Conservation (phyloP, 2,113 vertebrate species). For the Verasper variegatus region DNA sequence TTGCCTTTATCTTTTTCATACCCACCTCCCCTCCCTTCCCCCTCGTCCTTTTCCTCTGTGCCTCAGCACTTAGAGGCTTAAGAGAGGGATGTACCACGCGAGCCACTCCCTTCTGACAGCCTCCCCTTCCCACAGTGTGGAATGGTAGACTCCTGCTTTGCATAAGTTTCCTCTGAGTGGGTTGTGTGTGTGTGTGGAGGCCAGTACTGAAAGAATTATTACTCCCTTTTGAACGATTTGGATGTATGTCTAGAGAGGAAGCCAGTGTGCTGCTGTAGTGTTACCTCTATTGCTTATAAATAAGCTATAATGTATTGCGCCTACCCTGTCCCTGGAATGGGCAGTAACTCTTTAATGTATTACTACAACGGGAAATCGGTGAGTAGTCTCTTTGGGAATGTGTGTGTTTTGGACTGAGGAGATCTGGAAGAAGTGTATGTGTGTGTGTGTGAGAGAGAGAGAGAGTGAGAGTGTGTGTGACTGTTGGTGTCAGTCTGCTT, state of each 20-base stretch:
- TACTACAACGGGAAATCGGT: constrained; percentile 99
- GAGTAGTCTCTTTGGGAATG: constrained; percentile 83
- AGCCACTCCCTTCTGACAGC: constrained; percentile 76
- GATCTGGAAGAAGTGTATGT: constrained; percentile 38
- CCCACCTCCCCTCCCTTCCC: constrained; percentile 64
- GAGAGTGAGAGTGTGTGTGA: background rate
- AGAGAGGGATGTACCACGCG: constrained; percentile 73
- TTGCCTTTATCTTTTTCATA: constrained; percentile 72
- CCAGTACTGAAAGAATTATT: constrained; percentile 88
- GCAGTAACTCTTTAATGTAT: constrained; percentile 97
- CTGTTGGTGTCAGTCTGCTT: constrained; percentile 28
- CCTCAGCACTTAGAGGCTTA: constrained; percentile 84
- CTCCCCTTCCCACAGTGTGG: constrained; percentile 74
- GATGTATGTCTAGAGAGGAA: constrained; percentile 86
- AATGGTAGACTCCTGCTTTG: constrained; percentile 95
- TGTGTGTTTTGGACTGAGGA: constrained; percentile 50
- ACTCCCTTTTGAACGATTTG: constrained; percentile 85
- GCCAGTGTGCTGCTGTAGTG: constrained; percentile 73
- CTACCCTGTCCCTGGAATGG: constrained; percentile 96
- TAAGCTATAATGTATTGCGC: constrained; percentile 93
- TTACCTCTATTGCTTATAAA: constrained; percentile 57
- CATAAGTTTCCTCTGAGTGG: constrained; percentile 96
- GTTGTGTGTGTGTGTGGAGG: constrained; percentile 86
- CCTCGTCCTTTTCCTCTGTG: constrained; percentile 72
- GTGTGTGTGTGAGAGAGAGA: constrained; percentile 16